These are phyloP conservation scores for Sarcophaga rosellei DNA, from an alignment of 2,888 invertebrate genomes.

Conservation along the genomic window DNA sequence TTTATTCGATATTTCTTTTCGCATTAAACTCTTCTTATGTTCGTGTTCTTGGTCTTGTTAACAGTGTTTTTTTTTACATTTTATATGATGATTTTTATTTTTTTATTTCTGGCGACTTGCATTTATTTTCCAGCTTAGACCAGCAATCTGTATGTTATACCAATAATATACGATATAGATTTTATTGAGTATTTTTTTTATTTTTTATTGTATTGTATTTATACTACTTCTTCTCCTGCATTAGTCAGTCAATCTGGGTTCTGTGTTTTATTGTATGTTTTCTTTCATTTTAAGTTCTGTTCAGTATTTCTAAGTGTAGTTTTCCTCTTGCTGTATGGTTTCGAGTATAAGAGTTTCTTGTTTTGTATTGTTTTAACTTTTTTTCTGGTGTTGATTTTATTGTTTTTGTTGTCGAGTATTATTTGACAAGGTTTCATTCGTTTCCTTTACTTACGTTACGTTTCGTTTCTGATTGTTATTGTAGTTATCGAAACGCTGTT, in stretches of 20 bases:
- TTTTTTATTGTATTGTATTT: constrained; percentile 14
- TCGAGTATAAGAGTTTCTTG: constrained; percentile 23
- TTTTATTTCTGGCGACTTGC: not conserved
- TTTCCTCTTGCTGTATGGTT: not conserved
- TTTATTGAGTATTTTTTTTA: not conserved
- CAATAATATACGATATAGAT: not conserved
- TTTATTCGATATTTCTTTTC: not conserved
- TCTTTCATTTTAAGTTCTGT: not conserved
- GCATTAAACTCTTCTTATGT: not conserved
- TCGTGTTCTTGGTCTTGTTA: constrained; percentile 1
- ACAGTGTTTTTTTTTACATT: constrained; percentile 1
- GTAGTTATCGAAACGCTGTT: not conserved
- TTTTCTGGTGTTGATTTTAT: not conserved
- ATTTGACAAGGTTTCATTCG: not conserved
- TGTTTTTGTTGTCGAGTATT: not conserved
- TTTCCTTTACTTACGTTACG: not conserved
- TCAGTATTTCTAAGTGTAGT: not conserved
- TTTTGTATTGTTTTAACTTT: not conserved
- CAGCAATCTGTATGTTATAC: constrained; percentile 47
- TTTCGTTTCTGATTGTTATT: not conserved
- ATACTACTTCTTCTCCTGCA: constrained; percentile 20
- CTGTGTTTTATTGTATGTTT: not conserved
- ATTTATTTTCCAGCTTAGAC: constrained; percentile 44
- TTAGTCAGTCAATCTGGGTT: not conserved
- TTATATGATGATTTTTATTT: not conserved